phyloP scores from a whole-genome alignment of 2,888 invertebrate genomes.

The Trypoxylon attenuatum region DNA sequence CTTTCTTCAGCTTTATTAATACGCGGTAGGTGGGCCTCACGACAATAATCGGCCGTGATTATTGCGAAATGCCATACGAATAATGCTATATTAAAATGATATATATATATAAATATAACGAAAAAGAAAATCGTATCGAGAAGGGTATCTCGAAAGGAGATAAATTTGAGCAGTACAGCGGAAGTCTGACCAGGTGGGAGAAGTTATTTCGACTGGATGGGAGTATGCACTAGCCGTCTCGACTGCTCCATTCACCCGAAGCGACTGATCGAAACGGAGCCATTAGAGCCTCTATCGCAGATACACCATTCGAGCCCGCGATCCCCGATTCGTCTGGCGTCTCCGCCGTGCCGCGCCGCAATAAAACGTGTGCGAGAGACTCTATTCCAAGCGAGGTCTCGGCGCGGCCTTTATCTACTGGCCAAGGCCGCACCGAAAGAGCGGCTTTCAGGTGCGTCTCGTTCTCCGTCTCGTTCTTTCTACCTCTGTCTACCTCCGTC shows the following conservation, averaged over 20 bases:
- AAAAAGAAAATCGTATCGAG: too few species aligned
- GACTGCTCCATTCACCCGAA: background rate
- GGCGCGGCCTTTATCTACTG: conserved; percentile 28
- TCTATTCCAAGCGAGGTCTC: conserved; percentile 32
- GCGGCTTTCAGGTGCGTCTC: conserved; percentile 33
- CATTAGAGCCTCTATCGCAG: background rate
- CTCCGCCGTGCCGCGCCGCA: conserved; percentile 24
- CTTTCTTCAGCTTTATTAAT: conserved; percentile 67
- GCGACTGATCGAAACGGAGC: background rate
- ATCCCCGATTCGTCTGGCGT: conserved; percentile 28
- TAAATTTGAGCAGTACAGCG: background rate
- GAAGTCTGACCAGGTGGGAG: background rate
- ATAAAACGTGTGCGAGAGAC: conserved; percentile 40
- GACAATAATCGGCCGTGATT: conserved; percentile 57
- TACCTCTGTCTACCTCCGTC: too few species aligned
- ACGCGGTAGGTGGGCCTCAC: conserved; percentile 62
- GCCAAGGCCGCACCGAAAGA: conserved; percentile 12
- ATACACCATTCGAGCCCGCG: conserved; percentile 4
- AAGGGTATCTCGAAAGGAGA: background rate
- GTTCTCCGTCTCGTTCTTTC: too few species aligned
- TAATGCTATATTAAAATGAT: conserved; percentile 53
- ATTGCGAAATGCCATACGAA: conserved; percentile 49
- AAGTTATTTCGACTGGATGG: background rate
- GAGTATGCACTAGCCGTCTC: background rate
- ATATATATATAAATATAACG: too few species aligned